Evolutionary conservation across 1,140 invertebrate genomes (phyloP), one percentile per base, ranked within the genome.

Genomic region (Apis dorsata): DNA sequence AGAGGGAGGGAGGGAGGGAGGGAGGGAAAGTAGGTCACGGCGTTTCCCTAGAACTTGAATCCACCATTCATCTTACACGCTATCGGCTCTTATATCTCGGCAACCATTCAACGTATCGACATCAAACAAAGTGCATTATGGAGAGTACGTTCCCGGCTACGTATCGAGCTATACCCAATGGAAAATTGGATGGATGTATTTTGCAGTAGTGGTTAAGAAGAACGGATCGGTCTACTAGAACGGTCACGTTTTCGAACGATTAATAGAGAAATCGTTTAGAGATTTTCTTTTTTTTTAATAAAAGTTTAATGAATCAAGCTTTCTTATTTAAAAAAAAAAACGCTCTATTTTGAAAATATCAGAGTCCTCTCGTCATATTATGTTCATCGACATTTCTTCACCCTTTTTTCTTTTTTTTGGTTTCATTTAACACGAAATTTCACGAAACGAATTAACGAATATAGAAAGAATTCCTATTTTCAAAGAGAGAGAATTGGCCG

Each of bases 141-240:
- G 34, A 55, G 51, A 63, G 59, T 7, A 3, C 28, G 19, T 21
- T 34, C 21, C 17, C 51, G 15, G 53, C 28, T 19, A 63, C 13
- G 12, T 62, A 11, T 8, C 13, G 24, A 28, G 17, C 34, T n/a
- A 15, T 15, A 24, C n/a, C 44, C 10, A 10, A 15, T 24, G n/a
- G 17, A 28, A 71, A 71, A 71, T 71, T 71, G 13, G 15, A 5
- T 63, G 60, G n/a, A 71, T 57, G 28, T 59, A 73, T 73, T 34
- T 24, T 34, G 11, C 63, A 63, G 24, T 7, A n/a, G 2, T 8
- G 24, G 24, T 34, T 34, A 28, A 12, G 19, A 8, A 24, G 11
- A 4, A 4, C 12, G 60, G n/a, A 60, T 60, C 34, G 34, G 24
- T 24, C 5, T 44, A 7, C 34, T 5, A 44, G 34, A 44, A 44